These are phyloP conservation scores for Mastomys natalensis DNA, from an alignment of 2,113 vertebrate genomes.

Conservation along the genomic window DNA sequence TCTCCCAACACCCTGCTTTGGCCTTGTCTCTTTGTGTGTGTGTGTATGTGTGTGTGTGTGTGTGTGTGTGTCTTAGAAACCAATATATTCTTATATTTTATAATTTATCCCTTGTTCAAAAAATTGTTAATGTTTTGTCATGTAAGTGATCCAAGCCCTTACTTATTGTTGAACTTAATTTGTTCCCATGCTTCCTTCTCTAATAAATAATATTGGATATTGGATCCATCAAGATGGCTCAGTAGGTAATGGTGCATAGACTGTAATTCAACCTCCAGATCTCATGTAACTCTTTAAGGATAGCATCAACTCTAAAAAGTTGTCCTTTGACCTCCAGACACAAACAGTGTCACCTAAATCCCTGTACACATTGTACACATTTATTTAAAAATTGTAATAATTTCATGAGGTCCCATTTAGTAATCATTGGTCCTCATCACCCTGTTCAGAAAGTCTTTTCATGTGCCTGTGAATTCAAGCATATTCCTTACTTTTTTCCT, in stretches of 20 bases:
- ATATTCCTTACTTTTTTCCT: background rate
- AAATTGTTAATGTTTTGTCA: constrained; percentile 13
- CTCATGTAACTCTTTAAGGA: background rate
- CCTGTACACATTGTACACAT: rapidly evolving
- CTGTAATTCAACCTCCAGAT: background rate
- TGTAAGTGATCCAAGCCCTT: background rate
- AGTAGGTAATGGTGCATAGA: background rate
- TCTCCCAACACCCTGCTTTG: background rate
- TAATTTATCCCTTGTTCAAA: constrained; percentile 19
- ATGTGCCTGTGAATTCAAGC: background rate
- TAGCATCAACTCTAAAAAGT: background rate
- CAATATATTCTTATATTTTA: constrained; percentile 10
- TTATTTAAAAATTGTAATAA: background rate
- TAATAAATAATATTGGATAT: background rate
- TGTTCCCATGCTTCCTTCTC: background rate
- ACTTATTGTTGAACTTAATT: background rate
- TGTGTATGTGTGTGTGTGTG: too few relatives aligned
- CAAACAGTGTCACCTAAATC: background rate
- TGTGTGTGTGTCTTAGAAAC: background rate
- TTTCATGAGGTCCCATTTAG: background rate
- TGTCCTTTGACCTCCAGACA: background rate
- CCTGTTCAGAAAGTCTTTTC: background rate
- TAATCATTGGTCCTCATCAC: too few relatives aligned
- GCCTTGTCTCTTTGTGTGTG: background rate
- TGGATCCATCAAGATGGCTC: background rate